Conservation (phyloP, 2,113 vertebrate genomes). For the Monarcha castaneiventris region DNA sequence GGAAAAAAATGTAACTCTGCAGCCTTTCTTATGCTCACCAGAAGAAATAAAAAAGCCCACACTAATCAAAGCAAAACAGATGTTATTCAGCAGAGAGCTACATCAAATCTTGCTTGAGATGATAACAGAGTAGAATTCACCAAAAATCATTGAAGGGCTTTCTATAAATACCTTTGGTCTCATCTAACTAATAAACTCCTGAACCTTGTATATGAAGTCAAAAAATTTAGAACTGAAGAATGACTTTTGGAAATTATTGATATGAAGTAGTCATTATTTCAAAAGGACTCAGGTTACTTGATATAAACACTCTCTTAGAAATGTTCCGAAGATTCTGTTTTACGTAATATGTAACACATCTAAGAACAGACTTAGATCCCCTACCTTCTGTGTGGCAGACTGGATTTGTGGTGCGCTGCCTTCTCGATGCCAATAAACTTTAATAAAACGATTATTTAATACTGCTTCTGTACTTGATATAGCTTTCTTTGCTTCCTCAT, state of each 20-base stretch:
- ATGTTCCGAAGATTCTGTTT: neutral
- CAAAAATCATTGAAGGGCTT: neutral
- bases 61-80: neutral
- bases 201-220: neutral
- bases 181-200: neutral
- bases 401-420: constrained; percentile 71
- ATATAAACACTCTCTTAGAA: neutral
- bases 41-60: neutral
- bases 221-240: neutral
- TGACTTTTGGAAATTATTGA: neutral
- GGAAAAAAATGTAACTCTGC: neutral
- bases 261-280: neutral
- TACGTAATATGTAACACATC: neutral
- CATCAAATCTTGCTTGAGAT: neutral
- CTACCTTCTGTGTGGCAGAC: constrained; percentile 72
- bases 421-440: constrained; percentile 92
- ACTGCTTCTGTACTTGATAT: constrained; percentile 96
- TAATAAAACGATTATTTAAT: constrained; percentile 95
- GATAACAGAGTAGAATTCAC: neutral
- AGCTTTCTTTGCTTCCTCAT: constrained; percentile 90
- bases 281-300: neutral
- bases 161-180: neutral
- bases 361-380: neutral
- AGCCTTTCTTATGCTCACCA: neutral
- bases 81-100: neutral